A percentile compares a stretch with the other conserved stretches of the same genome.
Evolutionary conservation across 1,140 invertebrate genomes (phyloP).

Genomic region (Megalonaias nervosa): DNA sequence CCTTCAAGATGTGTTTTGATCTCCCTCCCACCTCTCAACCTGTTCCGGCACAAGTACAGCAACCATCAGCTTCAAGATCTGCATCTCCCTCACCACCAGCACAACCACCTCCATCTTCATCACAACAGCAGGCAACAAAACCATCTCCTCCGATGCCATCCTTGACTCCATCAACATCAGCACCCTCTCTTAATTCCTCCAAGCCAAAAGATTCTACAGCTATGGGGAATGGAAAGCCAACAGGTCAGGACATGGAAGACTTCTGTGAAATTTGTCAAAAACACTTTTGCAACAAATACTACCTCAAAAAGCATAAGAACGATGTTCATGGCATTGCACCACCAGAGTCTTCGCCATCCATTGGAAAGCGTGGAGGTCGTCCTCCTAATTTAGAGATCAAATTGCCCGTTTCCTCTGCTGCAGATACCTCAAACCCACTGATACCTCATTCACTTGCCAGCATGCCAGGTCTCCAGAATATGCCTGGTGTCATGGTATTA

Average conservation of each 20-base stretch:
- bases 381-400: slow-evolving; percentile 42
- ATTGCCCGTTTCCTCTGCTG: slow-evolving; percentile 39
- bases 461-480: slow-evolving; percentile 60
- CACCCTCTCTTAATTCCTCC: slow-evolving; percentile 27
- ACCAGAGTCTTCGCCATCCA: slow-evolving; percentile 47
- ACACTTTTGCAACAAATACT: slow-evolving; percentile 74
- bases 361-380: slow-evolving; percentile 45
- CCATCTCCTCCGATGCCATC: slow-evolving; percentile 36
- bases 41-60: slow-evolving; percentile 21
- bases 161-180: slow-evolving; percentile 20
- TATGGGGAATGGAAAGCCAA: slow-evolving; percentile 28
- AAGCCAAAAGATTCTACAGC: slow-evolving; percentile 18
- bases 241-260: slow-evolving; percentile 64
- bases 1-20: slow-evolving; percentile 31
- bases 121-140: slow-evolving; percentile 32
- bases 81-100: slow-evolving; percentile 19
- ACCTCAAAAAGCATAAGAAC: slow-evolving; percentile 76
- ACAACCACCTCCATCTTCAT: slow-evolving; percentile 26
- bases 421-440: slow-evolving; percentile 50
- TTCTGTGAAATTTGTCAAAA: slow-evolving; percentile 72
- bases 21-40: slow-evolving; percentile 41
- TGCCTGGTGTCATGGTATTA: slow-evolving; percentile 68
- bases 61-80: not conserved
- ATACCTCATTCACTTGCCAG: slow-evolving; percentile 63
- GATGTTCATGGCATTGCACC: slow-evolving; percentile 76